These are phyloP conservation scores for Petrocephalus zakoni DNA, from an alignment of 2,113 vertebrate genomes.

Conservation along the genomic window DNA sequence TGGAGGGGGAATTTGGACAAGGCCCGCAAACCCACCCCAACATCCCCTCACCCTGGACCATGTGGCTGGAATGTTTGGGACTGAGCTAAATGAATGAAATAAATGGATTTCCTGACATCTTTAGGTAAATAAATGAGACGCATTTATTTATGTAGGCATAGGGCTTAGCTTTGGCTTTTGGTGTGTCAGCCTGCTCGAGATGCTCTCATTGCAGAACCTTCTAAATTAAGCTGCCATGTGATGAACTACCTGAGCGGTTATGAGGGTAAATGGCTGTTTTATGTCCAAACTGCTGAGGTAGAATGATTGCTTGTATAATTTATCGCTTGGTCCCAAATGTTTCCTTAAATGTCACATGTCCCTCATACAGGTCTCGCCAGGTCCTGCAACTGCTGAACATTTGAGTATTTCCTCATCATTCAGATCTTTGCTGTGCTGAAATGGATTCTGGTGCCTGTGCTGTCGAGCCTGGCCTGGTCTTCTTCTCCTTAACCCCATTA, in stretches of 20 bases:
- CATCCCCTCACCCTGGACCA: background rate
- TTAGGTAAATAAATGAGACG: background rate
- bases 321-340: background rate
- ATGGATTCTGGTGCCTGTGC: background rate
- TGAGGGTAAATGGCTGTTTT: background rate
- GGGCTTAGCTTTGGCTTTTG: background rate
- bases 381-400: background rate
- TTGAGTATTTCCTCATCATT: background rate
- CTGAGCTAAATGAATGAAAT: background rate
- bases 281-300: background rate
- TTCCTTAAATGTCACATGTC: background rate
- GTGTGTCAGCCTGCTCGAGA: background rate
- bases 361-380: background rate
- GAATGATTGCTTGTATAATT: conserved; percentile 1
- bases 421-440: background rate
- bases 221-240: conserved; percentile 3
- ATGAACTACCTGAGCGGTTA: background rate
- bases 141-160: background rate
- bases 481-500: background rate
- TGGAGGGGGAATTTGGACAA: background rate
- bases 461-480: background rate
- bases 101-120: background rate
- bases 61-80: background rate
- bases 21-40: background rate
- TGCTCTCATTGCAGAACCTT: background rate